These are phyloP conservation scores for Drosophila mettleri DNA, from an alignment of 2,888 invertebrate genomes.

Conservation along the genomic window DNA sequence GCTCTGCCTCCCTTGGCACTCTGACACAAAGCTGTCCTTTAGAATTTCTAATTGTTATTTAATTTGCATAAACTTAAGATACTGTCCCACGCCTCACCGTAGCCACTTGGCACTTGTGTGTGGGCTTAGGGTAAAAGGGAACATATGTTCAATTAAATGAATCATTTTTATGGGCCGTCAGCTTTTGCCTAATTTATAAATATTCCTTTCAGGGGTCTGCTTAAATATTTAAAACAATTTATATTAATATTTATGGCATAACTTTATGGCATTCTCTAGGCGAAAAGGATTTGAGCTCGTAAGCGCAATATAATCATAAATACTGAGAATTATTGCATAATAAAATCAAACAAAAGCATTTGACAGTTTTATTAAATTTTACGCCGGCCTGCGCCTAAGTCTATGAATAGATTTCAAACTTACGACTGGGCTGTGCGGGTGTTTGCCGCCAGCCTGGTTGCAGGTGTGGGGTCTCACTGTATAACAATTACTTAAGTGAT, in stretches of 20 bases:
- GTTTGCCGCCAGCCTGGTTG: background rate
- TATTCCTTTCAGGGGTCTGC: constrained; percentile 32
- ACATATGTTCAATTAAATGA: constrained; percentile 65
- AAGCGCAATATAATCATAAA: constrained; percentile 43
- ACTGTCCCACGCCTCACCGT: background rate
- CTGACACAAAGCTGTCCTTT: constrained; percentile 40
- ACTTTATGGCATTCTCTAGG: constrained; percentile 45
- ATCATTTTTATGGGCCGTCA: constrained; percentile 58
- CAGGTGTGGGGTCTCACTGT: constrained; percentile 6
- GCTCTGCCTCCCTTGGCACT: background rate
- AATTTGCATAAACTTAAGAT: constrained; percentile 72
- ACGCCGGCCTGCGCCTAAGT: constrained; percentile 1
- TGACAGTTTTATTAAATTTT: constrained; percentile 72
- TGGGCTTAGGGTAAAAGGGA: constrained; percentile 25
- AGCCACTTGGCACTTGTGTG: background rate
- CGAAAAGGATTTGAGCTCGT: constrained; percentile 39
- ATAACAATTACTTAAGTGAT: constrained; percentile 51
- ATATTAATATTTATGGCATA: constrained; percentile 73
- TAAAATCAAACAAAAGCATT: constrained; percentile 54
- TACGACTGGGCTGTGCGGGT: too few relatives aligned
- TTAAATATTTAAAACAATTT: constrained; percentile 56
- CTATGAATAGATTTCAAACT: constrained; percentile 18
- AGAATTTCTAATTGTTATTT: constrained; percentile 76
- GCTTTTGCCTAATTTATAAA: constrained; percentile 44
- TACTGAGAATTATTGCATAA: constrained; percentile 40